Base-by-base conservation (phyloP, 2,797 vertebrate genomes). In the Clarias pachynema region DNA sequence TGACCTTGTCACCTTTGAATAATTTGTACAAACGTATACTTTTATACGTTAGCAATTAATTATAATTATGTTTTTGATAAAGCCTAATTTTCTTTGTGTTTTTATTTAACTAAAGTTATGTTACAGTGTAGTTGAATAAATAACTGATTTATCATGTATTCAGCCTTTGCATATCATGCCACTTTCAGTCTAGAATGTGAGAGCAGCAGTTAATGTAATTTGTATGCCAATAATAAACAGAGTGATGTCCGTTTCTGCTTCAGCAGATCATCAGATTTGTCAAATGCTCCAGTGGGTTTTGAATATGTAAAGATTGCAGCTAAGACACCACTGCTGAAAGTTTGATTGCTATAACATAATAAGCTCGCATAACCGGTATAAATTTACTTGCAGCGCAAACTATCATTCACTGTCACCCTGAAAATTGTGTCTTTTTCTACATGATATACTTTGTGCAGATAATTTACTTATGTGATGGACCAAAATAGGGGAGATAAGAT, bases 171-270 rank as follows among this genome's bases (percentile, higher is more conserved):
- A 72, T 24, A 18, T 84, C 69, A 87, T 82, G 74, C 89, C 83
- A 86, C 86, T 90, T 56, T 79, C 37, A 90, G 86, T 85, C 90
- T 94, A 84, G 49, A 53, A 53, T 14, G 49, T 90, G 92, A 92
- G 91, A 90, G 91, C 90, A 93, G 89, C 90, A 91, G 94, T 94
- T 94, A 95, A 93, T 93, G 93, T 91, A 93, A 95, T 95, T 94
- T 95, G 93, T 93, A 92, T 91, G 88, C 89, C 92, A 92, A 93
- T 95, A 90, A 93, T 94, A 92, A 94, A 94, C 92, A 91, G 92
- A 94, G 89, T 92, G 93, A 94, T 95, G 93, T 89, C 91, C 84
- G 89, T 95, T 95, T 94, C 93, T 94, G 93, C 94, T 90, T 90
- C 91, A 94, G 92, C 90, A 94, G 90, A 94, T 87, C 92, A 92